These are phyloP conservation scores for Drosophila ogumai DNA, from an alignment of 1,140 invertebrate species.

Conservation along the genomic window DNA sequence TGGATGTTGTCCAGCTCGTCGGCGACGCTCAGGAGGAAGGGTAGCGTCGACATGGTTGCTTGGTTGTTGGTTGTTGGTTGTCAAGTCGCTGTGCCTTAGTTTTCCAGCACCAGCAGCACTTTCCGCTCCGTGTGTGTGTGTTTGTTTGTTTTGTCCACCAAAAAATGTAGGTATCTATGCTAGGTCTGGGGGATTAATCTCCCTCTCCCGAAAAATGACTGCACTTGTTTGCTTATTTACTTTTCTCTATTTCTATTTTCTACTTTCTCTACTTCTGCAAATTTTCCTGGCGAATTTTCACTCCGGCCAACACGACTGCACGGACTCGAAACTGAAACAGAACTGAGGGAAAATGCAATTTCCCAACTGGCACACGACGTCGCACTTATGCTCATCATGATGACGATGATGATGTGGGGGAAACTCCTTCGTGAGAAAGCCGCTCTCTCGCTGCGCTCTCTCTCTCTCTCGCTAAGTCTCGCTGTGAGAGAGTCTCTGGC, in stretches of 20 bases:
- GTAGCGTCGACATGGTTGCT: constrained; percentile 79
- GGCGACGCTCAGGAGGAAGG: constrained; percentile 81
- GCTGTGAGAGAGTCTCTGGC: constrained; percentile 5
- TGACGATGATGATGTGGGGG: constrained; percentile 41
- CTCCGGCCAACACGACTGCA: constrained; percentile 68
- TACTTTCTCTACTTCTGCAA: constrained; percentile 28
- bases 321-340: constrained; percentile 75
- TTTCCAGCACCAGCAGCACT: constrained; percentile 28
- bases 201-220: constrained; percentile 3
- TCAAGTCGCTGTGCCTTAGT: constrained; percentile 50
- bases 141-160: constrained; percentile 25
- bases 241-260: constrained; percentile 42
- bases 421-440: constrained; percentile 70
- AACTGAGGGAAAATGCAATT: constrained; percentile 78
- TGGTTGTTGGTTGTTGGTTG: not conserved
- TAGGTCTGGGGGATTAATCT: constrained; percentile 41
- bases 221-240: constrained; percentile 49
- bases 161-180: constrained; percentile 65
- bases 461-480: constrained; percentile 13
- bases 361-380: constrained; percentile 56
- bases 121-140: not conserved
- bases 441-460: constrained; percentile 8
- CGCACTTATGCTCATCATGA: constrained; percentile 59
- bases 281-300: constrained; percentile 24
- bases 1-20: constrained; percentile 84